Evolutionary conservation across 1,140 invertebrate genomes (phyloP), one percentile per base, ranked within the genome.

Genomic region (Chironomus tepperi): DNA sequence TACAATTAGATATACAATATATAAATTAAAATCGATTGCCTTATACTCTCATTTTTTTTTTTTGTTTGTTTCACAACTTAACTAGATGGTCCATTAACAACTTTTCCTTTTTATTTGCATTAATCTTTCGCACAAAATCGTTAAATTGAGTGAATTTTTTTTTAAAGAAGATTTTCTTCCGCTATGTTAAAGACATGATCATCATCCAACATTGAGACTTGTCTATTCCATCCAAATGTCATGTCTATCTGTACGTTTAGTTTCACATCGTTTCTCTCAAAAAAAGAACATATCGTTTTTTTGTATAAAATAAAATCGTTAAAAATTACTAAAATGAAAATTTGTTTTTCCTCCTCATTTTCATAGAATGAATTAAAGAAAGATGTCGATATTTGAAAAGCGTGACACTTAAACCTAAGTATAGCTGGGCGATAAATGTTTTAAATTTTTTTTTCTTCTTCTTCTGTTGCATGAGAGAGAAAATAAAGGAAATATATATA

Each of bases 21-120:
- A 57, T 57, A 57, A 57, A 57, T 57, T 57, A 57, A 57, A 57
- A 57, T 57, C 47, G 47, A 57, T 57, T 57, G 47, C 47, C 47
- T 57, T 57, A 34, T 34, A 57, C 47, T 57, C 24, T 57, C 47
- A 57, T 15, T 57, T 57, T 57, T 57, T 57, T 1, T 34, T 34
- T 34, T 34, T 34, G 24, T 34, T 34, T 34, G 47, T n/a, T 57
- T 57, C 47, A 57, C n/a, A 57, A 12, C 47, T 57, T 57, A 57
- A 57, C 47, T 57, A 57, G 47, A 57, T 57, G 47, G 47, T 57
- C 47, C 47, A 57, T 57, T 15, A 57, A n/a, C 12, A 57, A n/a
- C 47, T 57, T 57, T 57, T 57, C 10, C 10, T 10, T 47, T 15
- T 2, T 47, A 47, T 47, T 3, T 57, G 5, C 43, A 3, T 47